Conservation (phyloP, 1,140 invertebrate genomes). For the Plectrocnemia conspersa region DNA sequence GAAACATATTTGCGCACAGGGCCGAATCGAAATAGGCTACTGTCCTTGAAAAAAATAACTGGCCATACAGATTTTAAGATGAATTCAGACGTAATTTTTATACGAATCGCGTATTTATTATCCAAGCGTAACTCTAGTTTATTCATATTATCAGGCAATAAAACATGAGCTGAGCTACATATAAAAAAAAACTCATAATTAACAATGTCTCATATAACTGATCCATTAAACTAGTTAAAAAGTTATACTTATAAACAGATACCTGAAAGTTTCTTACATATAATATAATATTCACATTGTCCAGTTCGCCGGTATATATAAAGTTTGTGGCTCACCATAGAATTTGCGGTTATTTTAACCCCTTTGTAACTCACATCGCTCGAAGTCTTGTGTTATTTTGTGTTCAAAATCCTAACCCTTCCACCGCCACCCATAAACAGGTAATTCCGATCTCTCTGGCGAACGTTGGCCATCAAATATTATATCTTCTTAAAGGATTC, state of each 20-base stretch:
- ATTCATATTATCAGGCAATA: background rate
- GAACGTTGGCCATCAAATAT: no score
- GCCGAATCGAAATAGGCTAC: background rate
- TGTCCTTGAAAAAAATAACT: background rate
- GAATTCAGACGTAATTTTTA: background rate
- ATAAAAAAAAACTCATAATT: background rate
- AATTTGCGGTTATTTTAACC: conserved; percentile 30
- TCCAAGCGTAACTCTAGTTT: no score
- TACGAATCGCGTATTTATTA: no score
- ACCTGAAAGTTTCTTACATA: background rate
- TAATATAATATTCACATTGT: conserved; percentile 10
- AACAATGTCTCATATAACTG: background rate
- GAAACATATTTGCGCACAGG: background rate
- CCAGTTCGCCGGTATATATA: conserved; percentile 4
- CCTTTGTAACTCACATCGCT: conserved; percentile 17
- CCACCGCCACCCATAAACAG: no score
- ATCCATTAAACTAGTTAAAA: background rate
- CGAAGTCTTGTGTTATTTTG: conserved; percentile 14
- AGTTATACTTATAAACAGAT: background rate
- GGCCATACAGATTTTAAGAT: no score
- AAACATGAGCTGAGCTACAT: background rate
- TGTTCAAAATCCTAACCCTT: conserved; percentile 17
- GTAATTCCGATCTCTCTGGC: no score
- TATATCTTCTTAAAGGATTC: no score
- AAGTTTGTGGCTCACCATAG: conserved; percentile 22